Evolutionary conservation across 2,797 vertebrate genomes (phyloP).

Genomic region (Trichosurus vulpecula): DNA sequence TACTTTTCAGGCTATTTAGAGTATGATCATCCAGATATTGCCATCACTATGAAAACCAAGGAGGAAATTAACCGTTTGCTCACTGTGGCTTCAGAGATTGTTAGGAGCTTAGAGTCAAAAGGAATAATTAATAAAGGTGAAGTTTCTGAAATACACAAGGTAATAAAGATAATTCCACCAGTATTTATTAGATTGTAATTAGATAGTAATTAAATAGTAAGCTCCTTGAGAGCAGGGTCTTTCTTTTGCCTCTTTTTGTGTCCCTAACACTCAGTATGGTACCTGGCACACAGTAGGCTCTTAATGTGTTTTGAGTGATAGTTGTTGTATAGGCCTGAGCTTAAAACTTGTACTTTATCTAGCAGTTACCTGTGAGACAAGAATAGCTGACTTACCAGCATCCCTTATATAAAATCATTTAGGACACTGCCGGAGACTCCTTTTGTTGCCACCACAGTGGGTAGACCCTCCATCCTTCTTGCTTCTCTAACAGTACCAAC

Average conservation of each 20-base stretch:
- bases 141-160: slow-evolving; percentile 72
- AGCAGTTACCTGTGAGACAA: not conserved
- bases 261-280: not conserved
- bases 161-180: slow-evolving; percentile 49
- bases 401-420: not conserved
- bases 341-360: not conserved
- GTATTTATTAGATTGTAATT: not conserved
- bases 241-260: not conserved
- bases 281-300: not conserved
- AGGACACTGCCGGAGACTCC: not conserved
- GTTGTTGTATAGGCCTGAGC: not conserved
- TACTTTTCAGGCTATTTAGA: slow-evolving; percentile 80
- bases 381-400: slow-evolving; percentile 27
- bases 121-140: slow-evolving; percentile 78
- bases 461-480: slow-evolving; percentile 19
- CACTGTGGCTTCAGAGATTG: slow-evolving; percentile 77
- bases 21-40: slow-evolving; percentile 79
- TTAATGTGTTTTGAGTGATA: not conserved
- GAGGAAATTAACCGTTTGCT: slow-evolving; percentile 78
- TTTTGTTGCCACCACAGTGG: not conserved
- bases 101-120: slow-evolving; percentile 71
- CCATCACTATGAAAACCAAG: slow-evolving; percentile 80
- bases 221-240: not conserved
- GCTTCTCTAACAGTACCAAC: not conserved
- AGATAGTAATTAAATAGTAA: not conserved